Evolutionary conservation across 2,113 vertebrate species (phyloP).

Genomic region (Lophochroa leadbeateri): DNA sequence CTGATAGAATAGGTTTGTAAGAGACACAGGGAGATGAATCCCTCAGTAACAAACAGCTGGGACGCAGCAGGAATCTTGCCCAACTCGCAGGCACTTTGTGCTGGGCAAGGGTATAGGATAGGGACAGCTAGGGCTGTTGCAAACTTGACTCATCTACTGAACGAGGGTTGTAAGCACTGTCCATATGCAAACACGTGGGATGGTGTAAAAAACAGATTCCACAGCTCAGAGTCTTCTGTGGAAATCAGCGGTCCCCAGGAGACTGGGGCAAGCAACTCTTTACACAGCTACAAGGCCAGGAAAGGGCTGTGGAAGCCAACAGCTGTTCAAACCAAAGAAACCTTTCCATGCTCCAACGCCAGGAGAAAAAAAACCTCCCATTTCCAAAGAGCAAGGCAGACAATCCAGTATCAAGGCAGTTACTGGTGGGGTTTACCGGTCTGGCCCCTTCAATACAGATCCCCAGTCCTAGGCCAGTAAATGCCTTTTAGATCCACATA

Average conservation of each 20-base stretch:
- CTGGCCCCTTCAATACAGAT: neutral
- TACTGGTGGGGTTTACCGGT: neutral
- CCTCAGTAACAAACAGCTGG: neutral
- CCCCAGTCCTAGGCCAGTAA: neutral
- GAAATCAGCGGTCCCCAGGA: neutral
- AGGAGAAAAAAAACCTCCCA: neutral
- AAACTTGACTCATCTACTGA: neutral
- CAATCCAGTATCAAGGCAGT: conserved; percentile 6
- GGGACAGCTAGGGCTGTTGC: neutral
- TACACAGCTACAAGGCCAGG: neutral
- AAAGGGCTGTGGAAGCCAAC: neutral
- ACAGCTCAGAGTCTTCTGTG: neutral
- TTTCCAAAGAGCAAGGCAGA: conserved; percentile 4
- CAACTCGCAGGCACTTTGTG: neutral
- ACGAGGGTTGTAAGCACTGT: neutral
- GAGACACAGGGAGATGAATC: neutral
- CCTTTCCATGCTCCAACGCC: neutral
- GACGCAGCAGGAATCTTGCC: neutral
- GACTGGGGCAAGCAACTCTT: neutral
- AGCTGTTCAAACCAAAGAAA: neutral
- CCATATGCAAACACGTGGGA: neutral
- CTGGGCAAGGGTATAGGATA: neutral
- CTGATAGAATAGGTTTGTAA: neutral
- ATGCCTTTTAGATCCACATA: neutral
- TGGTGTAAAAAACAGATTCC: neutral